Base-by-base conservation (phyloP, 1,140 invertebrate species). In the Atopsyche davidsoni region DNA sequence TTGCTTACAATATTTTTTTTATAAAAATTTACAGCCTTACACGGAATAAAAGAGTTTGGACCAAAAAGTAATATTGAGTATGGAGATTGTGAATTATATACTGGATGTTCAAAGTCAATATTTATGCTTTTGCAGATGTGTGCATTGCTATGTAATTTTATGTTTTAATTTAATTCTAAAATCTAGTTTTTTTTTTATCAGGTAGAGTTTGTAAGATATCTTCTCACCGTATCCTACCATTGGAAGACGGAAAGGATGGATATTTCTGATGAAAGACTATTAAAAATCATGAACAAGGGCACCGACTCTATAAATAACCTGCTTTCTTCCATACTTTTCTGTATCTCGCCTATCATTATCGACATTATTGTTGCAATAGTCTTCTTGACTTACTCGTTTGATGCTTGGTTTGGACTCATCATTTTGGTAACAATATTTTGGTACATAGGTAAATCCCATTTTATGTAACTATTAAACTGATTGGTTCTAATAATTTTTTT, bases 231-330 rank as follows among this genome's bases (percentile, higher is more conserved):
- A 51, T 89, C 91, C 61, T 75, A 90, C 50, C 75, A 82, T 42
- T 98, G 94, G 94, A 94, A 98, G 77, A 80, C 6, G 75, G 93
- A 21, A 97, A 98, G 76, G n/a, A n/a, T n/a, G n/a, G n/a, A n/a
- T n/a, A n/a, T n/a, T n/a, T 96, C 94, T 2, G 95, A 95, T 11
- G 93, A 97, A 78, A 92, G n/a, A n/a, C n/a, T 98, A 11, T 70
- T 97, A 1, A 73, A 91, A 46, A 81, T 97, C 0, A 94, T 98
- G 86, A 94, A 97, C 71, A 77, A 94, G 55, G 95, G 95, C 36
- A 97, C 93, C 2, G 90, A 91, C 57, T 94, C 90, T 13, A 92
- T 97, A 54, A 92, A 95, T 66, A 93, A 87, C 69, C 73, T 98
- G 4, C 77, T 98, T 0, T 92, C 86, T 63, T 96, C 89, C 59